phyloP scores from a whole-genome alignment of 2,888 invertebrate species.

The Tiliacea citrago region DNA sequence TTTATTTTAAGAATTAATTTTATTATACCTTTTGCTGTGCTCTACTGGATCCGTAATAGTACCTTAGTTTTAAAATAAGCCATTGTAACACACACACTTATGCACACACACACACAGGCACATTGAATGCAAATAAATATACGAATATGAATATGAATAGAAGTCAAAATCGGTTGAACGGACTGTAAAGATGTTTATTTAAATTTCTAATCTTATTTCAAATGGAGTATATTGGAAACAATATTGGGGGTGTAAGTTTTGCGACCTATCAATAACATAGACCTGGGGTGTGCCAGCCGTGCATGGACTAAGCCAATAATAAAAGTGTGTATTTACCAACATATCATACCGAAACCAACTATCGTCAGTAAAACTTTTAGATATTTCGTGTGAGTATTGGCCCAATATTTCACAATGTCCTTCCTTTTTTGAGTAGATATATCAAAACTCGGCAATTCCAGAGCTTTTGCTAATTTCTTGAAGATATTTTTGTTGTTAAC shows the following conservation, averaged over 20 bases:
- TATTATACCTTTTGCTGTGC: too few species aligned
- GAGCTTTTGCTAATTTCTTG: conserved; percentile 75
- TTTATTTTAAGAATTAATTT: too few species aligned
- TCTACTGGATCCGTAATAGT: too few species aligned
- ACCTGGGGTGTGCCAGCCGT: neutral
- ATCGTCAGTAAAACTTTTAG: conserved; percentile 74
- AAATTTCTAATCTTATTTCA: too few species aligned
- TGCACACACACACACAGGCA: too few species aligned
- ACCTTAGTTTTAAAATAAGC: too few species aligned
- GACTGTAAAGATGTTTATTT: too few species aligned
- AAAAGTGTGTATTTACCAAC: conserved; percentile 72
- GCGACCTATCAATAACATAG: neutral
- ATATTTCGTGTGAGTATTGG: conserved; percentile 72
- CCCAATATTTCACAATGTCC: conserved; percentile 76
- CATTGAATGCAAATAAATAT: too few species aligned
- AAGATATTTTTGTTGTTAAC: conserved; percentile 74
- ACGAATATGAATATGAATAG: too few species aligned
- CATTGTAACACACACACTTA: too few species aligned
- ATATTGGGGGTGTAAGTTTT: neutral
- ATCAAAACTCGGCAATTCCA: conserved; percentile 81
- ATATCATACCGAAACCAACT: conserved; percentile 69
- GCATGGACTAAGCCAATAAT: neutral
- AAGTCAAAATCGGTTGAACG: too few species aligned
- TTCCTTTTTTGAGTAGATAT: conserved; percentile 74
- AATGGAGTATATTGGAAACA: too few species aligned